Evolutionary conservation across 2,797 vertebrate genomes (phyloP).

Genomic region (Melanotaenia boesemani): DNA sequence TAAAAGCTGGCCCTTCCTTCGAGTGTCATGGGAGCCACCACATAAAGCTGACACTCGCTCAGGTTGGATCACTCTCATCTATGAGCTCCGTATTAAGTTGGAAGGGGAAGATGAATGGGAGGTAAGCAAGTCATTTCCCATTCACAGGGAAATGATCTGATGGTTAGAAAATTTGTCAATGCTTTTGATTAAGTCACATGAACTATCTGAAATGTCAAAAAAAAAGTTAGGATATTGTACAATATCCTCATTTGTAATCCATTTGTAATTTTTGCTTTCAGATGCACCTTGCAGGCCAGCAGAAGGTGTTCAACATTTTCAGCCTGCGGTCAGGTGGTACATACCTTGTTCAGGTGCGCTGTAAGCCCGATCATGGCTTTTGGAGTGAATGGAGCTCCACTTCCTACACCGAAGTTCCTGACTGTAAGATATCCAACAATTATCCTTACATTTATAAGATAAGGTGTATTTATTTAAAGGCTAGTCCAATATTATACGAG

Average conservation of each 20-base stretch:
- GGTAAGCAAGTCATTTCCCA: conserved; percentile 69
- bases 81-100: conserved; percentile 88
- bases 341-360: conserved; percentile 90
- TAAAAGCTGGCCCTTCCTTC: conserved; percentile 82
- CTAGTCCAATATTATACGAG: conserved; percentile 2
- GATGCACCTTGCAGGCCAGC: conserved; percentile 85
- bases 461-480: not conserved
- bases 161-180: conserved; percentile 9
- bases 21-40: conserved; percentile 90
- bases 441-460: not conserved
- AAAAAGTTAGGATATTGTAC: not conserved
- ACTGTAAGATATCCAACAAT: conserved; percentile 83
- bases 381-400: conserved; percentile 92
- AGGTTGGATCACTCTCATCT: conserved; percentile 94
- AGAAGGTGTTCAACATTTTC: conserved; percentile 88
- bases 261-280: conserved; percentile 60
- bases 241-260: not conserved
- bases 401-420: conserved; percentile 78
- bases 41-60: conserved; percentile 87
- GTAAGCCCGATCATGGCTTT: conserved; percentile 89
- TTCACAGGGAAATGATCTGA: not conserved
- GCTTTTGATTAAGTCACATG: not conserved
- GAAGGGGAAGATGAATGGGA: conserved; percentile 88
- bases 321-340: conserved; percentile 84
- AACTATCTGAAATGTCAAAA: not conserved